A percentile compares a stretch with the other conserved stretches of the same genome.
phyloP scores from a whole-genome alignment of 2,113 vertebrate genomes.

The Petroica traversi region DNA sequence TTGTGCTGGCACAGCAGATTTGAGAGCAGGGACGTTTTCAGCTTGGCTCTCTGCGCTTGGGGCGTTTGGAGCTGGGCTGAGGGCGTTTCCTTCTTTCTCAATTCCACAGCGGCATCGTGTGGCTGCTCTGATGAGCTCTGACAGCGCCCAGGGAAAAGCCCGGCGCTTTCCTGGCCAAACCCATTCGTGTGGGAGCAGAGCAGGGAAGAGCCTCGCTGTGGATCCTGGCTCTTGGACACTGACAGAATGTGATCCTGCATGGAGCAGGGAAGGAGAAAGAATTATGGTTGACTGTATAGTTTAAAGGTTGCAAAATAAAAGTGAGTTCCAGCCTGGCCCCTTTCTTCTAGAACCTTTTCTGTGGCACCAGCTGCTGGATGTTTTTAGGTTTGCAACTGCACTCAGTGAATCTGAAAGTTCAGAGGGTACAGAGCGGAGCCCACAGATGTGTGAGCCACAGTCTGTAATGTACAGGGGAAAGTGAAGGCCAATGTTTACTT shows the following conservation, averaged over 20 bases:
- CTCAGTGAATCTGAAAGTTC: too few species aligned
- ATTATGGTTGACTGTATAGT: neutral
- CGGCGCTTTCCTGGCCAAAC: accelerated
- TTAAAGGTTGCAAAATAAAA: neutral
- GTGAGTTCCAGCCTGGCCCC: neutral
- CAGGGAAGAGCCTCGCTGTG: accelerated
- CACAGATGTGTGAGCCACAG: neutral
- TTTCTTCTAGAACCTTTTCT: neutral
- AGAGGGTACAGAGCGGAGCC: neutral
- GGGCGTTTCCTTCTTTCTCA: accelerated
- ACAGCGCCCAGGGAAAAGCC: accelerated
- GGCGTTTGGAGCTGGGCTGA: neutral
- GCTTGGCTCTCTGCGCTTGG: neutral
- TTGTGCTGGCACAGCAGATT: accelerated
- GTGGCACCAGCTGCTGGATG: neutral
- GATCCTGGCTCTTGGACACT: neutral
- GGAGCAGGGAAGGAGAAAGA: accelerated
- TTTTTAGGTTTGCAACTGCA: too few species aligned
- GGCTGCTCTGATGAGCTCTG: accelerated
- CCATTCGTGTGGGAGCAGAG: accelerated
- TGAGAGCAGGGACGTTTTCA: neutral
- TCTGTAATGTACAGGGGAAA: neutral
- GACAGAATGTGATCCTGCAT: accelerated
- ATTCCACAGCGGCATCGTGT: neutral
- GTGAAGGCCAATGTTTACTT: neutral